These are phyloP conservation scores for Aix galericulata DNA, from an alignment of 2,113 vertebrate genomes.

Conservation along the genomic window DNA sequence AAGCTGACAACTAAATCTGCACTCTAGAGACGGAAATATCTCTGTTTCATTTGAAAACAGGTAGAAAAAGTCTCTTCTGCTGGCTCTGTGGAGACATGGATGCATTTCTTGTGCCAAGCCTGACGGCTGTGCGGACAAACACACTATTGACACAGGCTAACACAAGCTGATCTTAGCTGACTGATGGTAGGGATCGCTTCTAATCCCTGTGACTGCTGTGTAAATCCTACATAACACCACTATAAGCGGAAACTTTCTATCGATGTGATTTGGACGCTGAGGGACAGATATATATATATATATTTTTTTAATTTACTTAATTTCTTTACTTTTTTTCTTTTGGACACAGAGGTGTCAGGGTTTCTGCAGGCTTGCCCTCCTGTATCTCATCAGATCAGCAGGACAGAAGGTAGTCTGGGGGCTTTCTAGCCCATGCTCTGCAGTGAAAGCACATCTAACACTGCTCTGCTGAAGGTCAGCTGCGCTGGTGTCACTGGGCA, in stretches of 20 bases:
- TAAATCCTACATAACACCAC: neutral
- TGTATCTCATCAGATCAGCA: accelerated
- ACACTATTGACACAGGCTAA: neutral
- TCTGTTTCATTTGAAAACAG: neutral
- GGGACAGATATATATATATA: neutral
- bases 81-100: neutral
- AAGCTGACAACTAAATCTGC: neutral
- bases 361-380: neutral
- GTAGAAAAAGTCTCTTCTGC: neutral
- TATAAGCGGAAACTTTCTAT: neutral
- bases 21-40: neutral
- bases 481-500: conserved; percentile 14
- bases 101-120: neutral
- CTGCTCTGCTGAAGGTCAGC: neutral
- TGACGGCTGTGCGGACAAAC: accelerated
- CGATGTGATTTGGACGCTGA: neutral
- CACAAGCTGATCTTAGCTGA: neutral
- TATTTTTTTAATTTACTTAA: accelerated
- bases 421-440: neutral
- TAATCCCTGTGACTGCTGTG: neutral
- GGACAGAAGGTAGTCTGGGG: neutral
- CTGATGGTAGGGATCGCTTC: neutral
- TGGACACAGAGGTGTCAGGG: accelerated
- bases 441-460: neutral
- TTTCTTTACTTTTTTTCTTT: neutral